Base-by-base conservation (phyloP, 2,113 vertebrate species). In the Grantiella picta region DNA sequence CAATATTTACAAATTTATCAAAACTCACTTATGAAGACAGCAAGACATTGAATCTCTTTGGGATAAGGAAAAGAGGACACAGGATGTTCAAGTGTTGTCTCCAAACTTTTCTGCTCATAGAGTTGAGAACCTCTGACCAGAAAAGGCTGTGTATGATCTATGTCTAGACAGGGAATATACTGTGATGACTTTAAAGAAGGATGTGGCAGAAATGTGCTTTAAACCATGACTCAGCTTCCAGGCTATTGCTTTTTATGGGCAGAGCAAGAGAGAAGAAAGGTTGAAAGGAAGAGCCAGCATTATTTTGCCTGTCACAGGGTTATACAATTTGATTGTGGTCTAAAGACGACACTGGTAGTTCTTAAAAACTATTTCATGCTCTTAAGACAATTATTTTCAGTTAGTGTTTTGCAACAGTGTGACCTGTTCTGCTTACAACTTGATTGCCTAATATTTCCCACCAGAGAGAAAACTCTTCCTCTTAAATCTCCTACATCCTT, bases 391-490 rank as follows among this genome's bases (percentile, higher is more conserved):
- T 85, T 85, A 79, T 69, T 95, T 95, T 95, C 90, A 73, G 94
- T 92, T 94, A 61, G 54, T 36, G n/a, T 95, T 96, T 96, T 94
- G 94, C 79, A 96, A 7, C 19, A 40, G 15, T 82, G 59, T 80
- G 71, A 77, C 54, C 45, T 86, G 14, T 25, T 88, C 33, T 81
- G 40, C 44, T 63, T 88, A 57, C 49, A 50, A 38, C 82, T 77
- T 47, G 42, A 53, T 97, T 96, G 90, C 95, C 77, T 82, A 97
- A 95, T 61, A 82, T 61, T 92, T 94, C 52, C 56, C 54, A 65
- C 38, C 44, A 93, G 80, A 95, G 70, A 91, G 20, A 91, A 89
- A 92, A 15, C 25, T 66, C 68, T 94, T 90, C 90, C 90, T 92
- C 78, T 82, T 73, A 65, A 92, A 50, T 68, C 16, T 94, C 54